Evolutionary conservation across 2,113 vertebrate genomes (phyloP).

Genomic region (Poecilia latipinna): DNA sequence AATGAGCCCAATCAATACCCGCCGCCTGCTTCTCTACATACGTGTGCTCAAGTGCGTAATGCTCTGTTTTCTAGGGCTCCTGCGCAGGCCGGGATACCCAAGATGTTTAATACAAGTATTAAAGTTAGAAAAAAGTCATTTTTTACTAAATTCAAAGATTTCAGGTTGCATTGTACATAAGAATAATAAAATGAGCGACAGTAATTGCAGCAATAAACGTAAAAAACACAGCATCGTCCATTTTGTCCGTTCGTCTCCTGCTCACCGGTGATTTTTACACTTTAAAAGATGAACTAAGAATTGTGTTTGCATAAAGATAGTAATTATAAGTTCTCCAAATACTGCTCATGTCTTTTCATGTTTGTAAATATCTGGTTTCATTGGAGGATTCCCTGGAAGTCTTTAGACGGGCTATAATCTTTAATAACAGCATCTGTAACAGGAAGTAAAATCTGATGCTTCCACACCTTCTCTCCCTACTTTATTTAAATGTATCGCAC

Average conservation of each 20-base stretch:
- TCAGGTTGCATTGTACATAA: background rate
- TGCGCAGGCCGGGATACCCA: background rate
- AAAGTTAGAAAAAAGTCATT: background rate
- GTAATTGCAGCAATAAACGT: no score
- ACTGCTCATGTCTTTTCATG: no score
- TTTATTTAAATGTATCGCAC: constrained; percentile 17
- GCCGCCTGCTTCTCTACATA: constrained; percentile 27
- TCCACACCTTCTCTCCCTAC: background rate
- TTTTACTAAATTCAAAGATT: background rate
- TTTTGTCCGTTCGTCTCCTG: background rate
- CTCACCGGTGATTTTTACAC: background rate
- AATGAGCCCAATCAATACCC: constrained; percentile 75
- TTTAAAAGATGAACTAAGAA: background rate
- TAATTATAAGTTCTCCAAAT: background rate
- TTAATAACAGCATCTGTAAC: background rate
- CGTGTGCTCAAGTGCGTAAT: constrained; percentile 8
- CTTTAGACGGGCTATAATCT: background rate
- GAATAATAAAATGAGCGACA: background rate
- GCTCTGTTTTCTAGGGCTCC: background rate
- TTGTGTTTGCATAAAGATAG: background rate
- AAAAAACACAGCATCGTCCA: background rate
- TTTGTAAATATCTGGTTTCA: no score
- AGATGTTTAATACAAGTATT: background rate
- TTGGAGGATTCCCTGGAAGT: background rate
- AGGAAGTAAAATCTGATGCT: background rate